Base-by-base conservation (phyloP, 2,888 invertebrate genomes). In the Chorisops tibialis region DNA sequence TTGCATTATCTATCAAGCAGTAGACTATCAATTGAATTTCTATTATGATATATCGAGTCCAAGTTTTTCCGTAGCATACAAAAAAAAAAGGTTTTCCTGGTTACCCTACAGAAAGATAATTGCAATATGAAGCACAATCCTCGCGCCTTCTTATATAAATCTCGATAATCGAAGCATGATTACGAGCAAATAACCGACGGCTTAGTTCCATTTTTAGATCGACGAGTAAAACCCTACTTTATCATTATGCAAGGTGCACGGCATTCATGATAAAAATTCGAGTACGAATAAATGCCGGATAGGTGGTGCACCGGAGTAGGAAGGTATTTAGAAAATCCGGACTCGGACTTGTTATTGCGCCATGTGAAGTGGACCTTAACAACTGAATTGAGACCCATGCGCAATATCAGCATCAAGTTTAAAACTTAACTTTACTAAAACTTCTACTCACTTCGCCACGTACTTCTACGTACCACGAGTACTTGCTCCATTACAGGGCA, bases 281-380 rank as follows among this genome's bases (percentile, higher is more conserved):
- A 24, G 22, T 54, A 6, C 52, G 30, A 30, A 30, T 30, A 9
- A 54, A 38, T 12, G 21, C 16, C 37, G 12, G 14, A 2, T n/a
- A 39, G 6, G 6, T 30, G 18, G 30, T 18, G 9, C 30, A 9
- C 7, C 9, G 30, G 30, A 30, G 30, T 30, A 30, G n/a, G 19
- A 24, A 56, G 30, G 45, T 43, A 56, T 56, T 56, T 45, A 39
- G 56, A 56, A 45, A 56, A 56, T 56, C 56, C 43, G 30, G 30
- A n/a, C n/a, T 43, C 45, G 18, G 43, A 56, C 56, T 43, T 35
- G 56, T 43, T 56, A 45, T 56, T 56, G 43, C 56, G 37, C 14
- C 43, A 56, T 60, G 63, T 50, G 35, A 52, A 60, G 63, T 56
- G 63, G 60, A 63, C 63, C 60, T 63, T 63, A 60, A 37, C 59